These are phyloP conservation scores for Apotomis turbidana DNA, from an alignment of 2,888 invertebrate species.

Conservation along the genomic window DNA sequence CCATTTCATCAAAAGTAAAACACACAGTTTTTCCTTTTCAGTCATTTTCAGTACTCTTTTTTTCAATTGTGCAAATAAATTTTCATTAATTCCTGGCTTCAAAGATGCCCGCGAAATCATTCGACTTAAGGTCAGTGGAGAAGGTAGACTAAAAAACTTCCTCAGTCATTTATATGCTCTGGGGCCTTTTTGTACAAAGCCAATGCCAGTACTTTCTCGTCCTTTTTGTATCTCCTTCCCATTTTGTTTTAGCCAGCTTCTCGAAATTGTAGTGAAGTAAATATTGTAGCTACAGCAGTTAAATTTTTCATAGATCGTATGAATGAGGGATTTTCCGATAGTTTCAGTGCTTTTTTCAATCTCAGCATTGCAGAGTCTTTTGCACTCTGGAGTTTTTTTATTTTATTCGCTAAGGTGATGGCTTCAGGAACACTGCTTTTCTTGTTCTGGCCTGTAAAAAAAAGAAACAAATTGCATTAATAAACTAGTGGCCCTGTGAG, in stretches of 20 bases:
- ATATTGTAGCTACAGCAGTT: background rate
- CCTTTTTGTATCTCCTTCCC: background rate
- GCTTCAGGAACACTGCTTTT: too few species aligned
- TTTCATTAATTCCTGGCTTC: slow-evolving; percentile 23
- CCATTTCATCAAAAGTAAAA: too few species aligned
- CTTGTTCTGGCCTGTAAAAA: too few species aligned
- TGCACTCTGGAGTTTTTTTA: too few species aligned
- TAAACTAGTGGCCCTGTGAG: too few species aligned
- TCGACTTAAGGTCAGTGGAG: slow-evolving; percentile 15
- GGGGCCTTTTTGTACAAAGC: slow-evolving; percentile 33
- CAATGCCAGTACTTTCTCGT: slow-evolving; percentile 36
- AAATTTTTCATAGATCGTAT: background rate
- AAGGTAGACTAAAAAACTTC: slow-evolving; percentile 26
- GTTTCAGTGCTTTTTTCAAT: background rate
- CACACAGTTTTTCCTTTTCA: too few species aligned
- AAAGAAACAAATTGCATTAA: too few species aligned
- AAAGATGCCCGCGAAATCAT: slow-evolving; percentile 1
- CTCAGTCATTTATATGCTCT: slow-evolving; percentile 30
- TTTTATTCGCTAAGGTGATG: too few species aligned
- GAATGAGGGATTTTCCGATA: background rate
- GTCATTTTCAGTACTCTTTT: too few species aligned
- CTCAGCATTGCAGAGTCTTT: too few species aligned
- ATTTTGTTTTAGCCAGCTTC: background rate
- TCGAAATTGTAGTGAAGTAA: background rate
- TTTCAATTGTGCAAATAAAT: slow-evolving; percentile 6